Percentiles rank a stretch among this genome's conserved stretches.
Conservation (phyloP, 1,140 invertebrate genomes). For the Zaprionus lachaisei region DNA sequence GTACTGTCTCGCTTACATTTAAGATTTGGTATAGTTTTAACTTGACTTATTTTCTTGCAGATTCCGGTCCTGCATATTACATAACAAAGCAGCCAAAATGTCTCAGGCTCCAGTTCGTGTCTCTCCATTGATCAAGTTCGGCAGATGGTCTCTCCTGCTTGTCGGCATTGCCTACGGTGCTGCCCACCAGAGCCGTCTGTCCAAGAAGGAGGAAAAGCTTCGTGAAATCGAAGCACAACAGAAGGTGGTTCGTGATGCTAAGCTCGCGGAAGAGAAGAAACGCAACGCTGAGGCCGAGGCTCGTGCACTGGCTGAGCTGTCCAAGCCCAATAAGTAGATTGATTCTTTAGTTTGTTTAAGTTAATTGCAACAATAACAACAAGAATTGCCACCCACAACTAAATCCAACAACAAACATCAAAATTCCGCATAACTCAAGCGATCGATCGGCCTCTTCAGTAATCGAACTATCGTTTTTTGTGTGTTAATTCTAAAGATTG, state of each 20-base stretch:
- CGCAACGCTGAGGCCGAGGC: slow-evolving; percentile 84
- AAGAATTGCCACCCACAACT: slow-evolving; percentile 15
- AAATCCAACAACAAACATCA: slow-evolving; percentile 44
- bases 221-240: slow-evolving; percentile 88
- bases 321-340: slow-evolving; percentile 55
- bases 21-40: not conserved
- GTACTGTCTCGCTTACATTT: not conserved
- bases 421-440: slow-evolving; percentile 40
- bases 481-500: slow-evolving; percentile 45
- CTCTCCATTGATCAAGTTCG: slow-evolving; percentile 90
- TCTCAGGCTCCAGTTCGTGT: slow-evolving; percentile 88
- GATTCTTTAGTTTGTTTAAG: slow-evolving; percentile 47
- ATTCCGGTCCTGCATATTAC: slow-evolving; percentile 65
- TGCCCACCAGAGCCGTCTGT: slow-evolving; percentile 88
- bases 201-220: slow-evolving; percentile 88
- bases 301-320: slow-evolving; percentile 71
- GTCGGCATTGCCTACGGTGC: slow-evolving; percentile 89
- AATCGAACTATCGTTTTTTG: slow-evolving; percentile 46
- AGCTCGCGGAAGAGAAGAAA: slow-evolving; percentile 89
- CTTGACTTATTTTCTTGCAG: slow-evolving; percentile 44
- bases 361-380: slow-evolving; percentile 19
- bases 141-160: slow-evolving; percentile 89
- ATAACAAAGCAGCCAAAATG: slow-evolving; percentile 77
- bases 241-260: slow-evolving; percentile 88
- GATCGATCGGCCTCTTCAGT: slow-evolving; percentile 21